Percentiles rank a stretch among this genome's conserved stretches.
phyloP scores from a whole-genome alignment of 2,888 invertebrate species.

The Scaeva pyrastri region DNA sequence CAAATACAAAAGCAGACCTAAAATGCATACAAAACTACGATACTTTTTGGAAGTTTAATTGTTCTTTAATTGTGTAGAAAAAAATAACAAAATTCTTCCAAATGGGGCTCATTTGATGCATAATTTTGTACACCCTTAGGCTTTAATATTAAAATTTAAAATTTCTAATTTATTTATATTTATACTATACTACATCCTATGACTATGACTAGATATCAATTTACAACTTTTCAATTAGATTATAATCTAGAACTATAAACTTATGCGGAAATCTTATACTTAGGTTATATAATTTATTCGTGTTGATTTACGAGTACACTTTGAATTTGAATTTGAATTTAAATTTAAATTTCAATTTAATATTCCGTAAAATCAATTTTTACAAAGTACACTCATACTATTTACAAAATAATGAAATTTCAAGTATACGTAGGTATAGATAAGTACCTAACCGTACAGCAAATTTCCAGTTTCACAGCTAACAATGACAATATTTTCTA shows the following conservation, averaged over 20 bases:
- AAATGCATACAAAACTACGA: conserved; percentile 72
- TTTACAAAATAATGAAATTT: conserved; percentile 65
- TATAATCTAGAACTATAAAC: not conserved
- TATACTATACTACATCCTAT: conserved; percentile 6
- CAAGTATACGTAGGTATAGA: not conserved
- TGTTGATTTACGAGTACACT: conserved; percentile 15
- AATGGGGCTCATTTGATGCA: conserved; percentile 69
- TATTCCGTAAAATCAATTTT: conserved; percentile 10
- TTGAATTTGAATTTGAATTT: not conserved
- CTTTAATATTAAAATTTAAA: conserved; percentile 18
- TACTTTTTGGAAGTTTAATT: conserved; percentile 63
- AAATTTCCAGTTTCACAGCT: conserved; percentile 66
- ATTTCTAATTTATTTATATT: not conserved
- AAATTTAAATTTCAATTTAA: not conserved
- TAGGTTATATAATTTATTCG: not conserved
- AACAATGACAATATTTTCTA: conserved; percentile 61
- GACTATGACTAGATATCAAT: not conserved
- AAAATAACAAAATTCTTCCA: conserved; percentile 58
- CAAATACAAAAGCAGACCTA: conserved; percentile 13
- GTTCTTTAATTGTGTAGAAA: conserved; percentile 10
- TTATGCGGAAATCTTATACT: not conserved
- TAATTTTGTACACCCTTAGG: conserved; percentile 70
- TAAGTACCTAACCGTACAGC: conserved; percentile 32
- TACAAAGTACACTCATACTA: conserved; percentile 48
- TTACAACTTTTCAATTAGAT: not conserved